Conservation (phyloP, 2,888 invertebrate genomes). For the Macrophya annulata region DNA sequence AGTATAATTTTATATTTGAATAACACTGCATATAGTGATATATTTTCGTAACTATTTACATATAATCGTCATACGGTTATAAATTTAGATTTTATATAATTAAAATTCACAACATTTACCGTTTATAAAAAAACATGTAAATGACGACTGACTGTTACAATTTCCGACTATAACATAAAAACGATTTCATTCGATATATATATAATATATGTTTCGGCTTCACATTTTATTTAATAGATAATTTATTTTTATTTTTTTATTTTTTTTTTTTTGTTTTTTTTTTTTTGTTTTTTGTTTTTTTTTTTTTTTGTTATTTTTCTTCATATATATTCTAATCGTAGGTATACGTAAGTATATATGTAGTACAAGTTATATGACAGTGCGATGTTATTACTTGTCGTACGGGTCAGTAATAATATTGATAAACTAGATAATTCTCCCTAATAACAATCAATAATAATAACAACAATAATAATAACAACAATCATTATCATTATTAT, state of each 20-base stretch:
- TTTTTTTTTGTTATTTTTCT: too few species aligned
- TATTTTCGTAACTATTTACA: constrained; percentile 62
- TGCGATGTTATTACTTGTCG: constrained; percentile 33
- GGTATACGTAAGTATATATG: constrained; percentile 9
- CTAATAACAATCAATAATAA: constrained; percentile 55
- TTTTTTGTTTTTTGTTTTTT: not conserved
- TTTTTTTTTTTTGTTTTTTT: not conserved
- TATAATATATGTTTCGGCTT: constrained; percentile 30
- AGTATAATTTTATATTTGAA: constrained; percentile 53
- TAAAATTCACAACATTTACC: constrained; percentile 55
- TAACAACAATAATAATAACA: constrained; percentile 48
- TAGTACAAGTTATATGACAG: constrained; percentile 32
- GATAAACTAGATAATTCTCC: constrained; percentile 51
- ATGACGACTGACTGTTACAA: constrained; percentile 34
- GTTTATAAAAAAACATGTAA: constrained; percentile 53
- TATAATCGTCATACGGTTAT: constrained; percentile 53
- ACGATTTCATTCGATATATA: constrained; percentile 31
- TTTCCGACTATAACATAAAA: constrained; percentile 6
- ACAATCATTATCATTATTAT: constrained; percentile 60
- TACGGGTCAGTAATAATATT: constrained; percentile 43
- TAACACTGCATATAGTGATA: constrained; percentile 60
- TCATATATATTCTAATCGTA: constrained; percentile 23
- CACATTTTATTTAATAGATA: constrained; percentile 11
- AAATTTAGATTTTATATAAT: constrained; percentile 54
- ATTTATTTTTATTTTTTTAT: not conserved